Evolutionary conservation across 2,888 invertebrate species (phyloP).

Genomic region (Pollenia angustigena): DNA sequence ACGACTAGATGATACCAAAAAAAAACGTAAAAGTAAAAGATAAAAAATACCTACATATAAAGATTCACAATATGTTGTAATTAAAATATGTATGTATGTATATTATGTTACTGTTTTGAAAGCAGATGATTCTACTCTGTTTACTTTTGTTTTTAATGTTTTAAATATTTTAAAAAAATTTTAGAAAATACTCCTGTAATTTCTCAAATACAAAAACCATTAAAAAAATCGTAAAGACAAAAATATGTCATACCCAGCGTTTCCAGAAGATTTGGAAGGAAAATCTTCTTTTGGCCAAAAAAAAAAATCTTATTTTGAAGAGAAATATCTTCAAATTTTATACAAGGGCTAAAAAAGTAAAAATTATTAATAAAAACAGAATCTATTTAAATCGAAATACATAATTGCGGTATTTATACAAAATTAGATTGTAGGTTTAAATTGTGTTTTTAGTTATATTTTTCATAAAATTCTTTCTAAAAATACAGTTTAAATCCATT

Average conservation of each 20-base stretch:
- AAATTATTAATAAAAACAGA: too few species aligned
- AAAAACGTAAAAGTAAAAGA: slow-evolving; percentile 43
- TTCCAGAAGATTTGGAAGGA: too few species aligned
- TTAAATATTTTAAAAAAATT: slow-evolving; percentile 20
- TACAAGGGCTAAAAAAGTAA: too few species aligned
- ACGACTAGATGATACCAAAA: slow-evolving; percentile 31
- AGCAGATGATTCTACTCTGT: not conserved
- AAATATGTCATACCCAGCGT: not conserved
- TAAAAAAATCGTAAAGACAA: not conserved
- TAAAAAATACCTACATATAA: slow-evolving; percentile 24
- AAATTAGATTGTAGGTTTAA: too few species aligned
- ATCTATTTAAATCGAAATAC: too few species aligned
- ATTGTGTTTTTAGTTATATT: too few species aligned
- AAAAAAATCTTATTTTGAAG: too few species aligned
- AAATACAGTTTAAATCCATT: too few species aligned
- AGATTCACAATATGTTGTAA: slow-evolving; percentile 34
- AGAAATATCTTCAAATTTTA: too few species aligned
- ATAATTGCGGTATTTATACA: too few species aligned
- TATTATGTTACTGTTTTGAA: slow-evolving; percentile 25
- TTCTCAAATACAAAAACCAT: slow-evolving; percentile 1
- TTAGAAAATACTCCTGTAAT: slow-evolving; percentile 16
- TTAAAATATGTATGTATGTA: not conserved
- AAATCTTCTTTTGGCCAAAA: too few species aligned
- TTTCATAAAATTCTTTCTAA: too few species aligned
- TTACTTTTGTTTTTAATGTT: slow-evolving; percentile 31